Base-by-base conservation (phyloP, 2,888 invertebrate species). In the Gryllus longicercus region DNA sequence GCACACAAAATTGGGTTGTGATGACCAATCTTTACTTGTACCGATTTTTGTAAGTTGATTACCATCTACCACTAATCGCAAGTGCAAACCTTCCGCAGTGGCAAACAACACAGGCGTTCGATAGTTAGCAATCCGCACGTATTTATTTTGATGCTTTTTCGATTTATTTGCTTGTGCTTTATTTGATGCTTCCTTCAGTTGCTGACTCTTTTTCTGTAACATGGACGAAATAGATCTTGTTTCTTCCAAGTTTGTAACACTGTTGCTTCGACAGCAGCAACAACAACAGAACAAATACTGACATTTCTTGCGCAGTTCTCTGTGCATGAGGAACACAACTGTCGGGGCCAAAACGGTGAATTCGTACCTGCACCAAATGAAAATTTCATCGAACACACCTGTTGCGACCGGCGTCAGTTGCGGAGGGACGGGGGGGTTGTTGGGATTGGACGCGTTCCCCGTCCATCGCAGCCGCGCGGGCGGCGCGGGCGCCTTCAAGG, bases 301-400 rank as follows among this genome's bases (percentile, higher is more conserved):
- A 5, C 63, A 63, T n/a, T 63, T 63, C 63, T 63, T 63, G n/a
- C 63, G 63, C 63, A 63, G 63, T n/a, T 63, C 63, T n/a, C 63
- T 63, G 63, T 63, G 63, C 63, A 63, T 18, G 63, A n/a, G 16
- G n/a, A 63, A 63, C 1, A 63, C 63, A 63, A 14, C n/a, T 63
- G 63, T 63, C 63, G 63, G 63, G 14, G n/a, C 63, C 63, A 63
- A n/a, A n/a, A 63, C n/a, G 63, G n/a, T n/a, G 63, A 63, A 63
- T 63, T 18, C 14, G n/a, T 63, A 63, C 4, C 63, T 14, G n/a
- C 14, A 63, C 63, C 63, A 63, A 63, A 63, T 63, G 14, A 63
- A 63, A 63, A 63, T n/a, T n/a, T 63, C 63, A n/a, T 63, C 63
- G n/a, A 18, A 63, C 4, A n/a, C n/a, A 63, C 63, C 63, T 18